Percentiles rank a stretch among this genome's conserved stretches.
phyloP scores from a whole-genome alignment of 1,140 invertebrate species.

The Geopemphigus sp. region DNA sequence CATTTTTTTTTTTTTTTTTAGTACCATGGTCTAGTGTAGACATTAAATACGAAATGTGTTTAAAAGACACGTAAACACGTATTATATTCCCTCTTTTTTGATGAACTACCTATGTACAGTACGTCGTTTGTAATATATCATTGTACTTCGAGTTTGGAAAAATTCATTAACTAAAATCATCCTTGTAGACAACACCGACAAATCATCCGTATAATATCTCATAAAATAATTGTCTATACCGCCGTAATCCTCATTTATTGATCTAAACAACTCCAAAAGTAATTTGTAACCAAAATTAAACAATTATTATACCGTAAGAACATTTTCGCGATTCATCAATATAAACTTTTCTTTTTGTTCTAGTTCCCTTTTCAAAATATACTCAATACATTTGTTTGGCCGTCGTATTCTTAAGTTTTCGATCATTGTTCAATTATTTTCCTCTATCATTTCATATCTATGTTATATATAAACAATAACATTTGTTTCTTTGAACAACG shows the following conservation, averaged over 20 bases:
- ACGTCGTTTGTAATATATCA: no score
- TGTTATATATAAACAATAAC: not conserved
- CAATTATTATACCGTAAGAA: not conserved
- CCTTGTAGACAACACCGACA: no score
- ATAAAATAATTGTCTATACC: not conserved
- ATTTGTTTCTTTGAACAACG: not conserved
- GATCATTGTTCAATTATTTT: not conserved
- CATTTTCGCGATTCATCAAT: constrained; percentile 3
- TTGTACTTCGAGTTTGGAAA: no score
- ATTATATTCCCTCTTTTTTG: no score
- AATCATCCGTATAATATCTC: not conserved
- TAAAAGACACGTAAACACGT: no score
- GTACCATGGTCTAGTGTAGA: no score
- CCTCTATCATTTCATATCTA: not conserved
- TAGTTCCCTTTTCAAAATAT: constrained; percentile 51
- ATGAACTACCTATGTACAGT: no score
- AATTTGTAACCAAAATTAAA: constrained; percentile 8
- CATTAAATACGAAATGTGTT: no score
- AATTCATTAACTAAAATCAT: no score
- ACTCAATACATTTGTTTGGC: constrained; percentile 42
- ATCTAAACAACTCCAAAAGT: constrained; percentile 12
- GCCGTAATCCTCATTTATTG: not conserved
- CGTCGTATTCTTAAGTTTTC: not conserved
- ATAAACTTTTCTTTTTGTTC: constrained; percentile 1
- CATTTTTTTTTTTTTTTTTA: no score